Conservation (phyloP, 1,140 invertebrate genomes). For the Brachionus sp. region DNA sequence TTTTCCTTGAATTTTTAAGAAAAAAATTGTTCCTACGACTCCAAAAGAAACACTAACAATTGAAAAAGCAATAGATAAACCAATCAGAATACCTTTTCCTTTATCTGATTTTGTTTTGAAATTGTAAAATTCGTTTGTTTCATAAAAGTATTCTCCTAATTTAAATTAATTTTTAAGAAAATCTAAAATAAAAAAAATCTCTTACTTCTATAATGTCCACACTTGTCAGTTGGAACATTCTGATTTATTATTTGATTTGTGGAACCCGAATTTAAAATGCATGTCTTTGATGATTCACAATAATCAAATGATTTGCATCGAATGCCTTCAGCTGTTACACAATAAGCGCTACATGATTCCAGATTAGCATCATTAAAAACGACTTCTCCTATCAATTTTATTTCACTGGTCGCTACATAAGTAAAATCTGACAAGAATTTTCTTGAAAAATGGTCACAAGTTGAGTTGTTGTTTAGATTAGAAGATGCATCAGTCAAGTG, state of each 20-base stretch:
- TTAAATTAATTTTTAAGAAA: neutral
- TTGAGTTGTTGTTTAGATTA: neutral
- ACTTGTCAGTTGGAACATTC: constrained; percentile 4
- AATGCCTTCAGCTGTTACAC: constrained; percentile 15
- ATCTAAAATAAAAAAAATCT: neutral
- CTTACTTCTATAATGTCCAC: constrained; percentile 44
- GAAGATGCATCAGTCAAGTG: constrained; percentile 1
- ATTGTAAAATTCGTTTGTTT: constrained; percentile 32
- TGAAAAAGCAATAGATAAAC: constrained; percentile 21
- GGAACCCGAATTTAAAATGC: constrained; percentile 4
- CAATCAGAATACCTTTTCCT: neutral
- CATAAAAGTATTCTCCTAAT: constrained; percentile 41
- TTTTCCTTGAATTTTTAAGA: neutral
- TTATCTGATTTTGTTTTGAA: neutral
- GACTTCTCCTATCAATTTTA: constrained; percentile 8
- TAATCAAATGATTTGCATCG: constrained; percentile 18
- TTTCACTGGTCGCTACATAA: neutral
- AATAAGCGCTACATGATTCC: neutral
- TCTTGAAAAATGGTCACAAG: constrained; percentile 30
- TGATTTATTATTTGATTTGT: neutral
- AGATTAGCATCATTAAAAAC: neutral
- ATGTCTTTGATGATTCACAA: constrained; percentile 26
- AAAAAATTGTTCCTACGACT: neutral
- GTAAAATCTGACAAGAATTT: constrained; percentile 35
- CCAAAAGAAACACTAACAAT: neutral